Conservation (phyloP, 2,113 vertebrate species). For the Scophthalmus maximus region DNA sequence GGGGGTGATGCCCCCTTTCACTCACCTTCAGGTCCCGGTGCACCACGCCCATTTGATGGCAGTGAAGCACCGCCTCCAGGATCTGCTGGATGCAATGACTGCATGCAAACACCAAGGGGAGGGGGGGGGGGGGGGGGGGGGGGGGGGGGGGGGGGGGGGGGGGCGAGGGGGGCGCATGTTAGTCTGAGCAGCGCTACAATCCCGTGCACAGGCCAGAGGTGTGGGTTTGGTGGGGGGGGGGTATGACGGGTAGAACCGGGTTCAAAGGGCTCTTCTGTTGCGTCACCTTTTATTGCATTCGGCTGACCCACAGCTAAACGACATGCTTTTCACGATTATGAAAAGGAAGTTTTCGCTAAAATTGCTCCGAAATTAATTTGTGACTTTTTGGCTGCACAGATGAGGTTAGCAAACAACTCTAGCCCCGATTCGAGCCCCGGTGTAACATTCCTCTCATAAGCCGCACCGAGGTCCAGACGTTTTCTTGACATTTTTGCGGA, state of each 20-base stretch:
- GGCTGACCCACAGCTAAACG: slow-evolving; percentile 10
- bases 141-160: slow-evolving; percentile 64
- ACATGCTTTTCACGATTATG: too few species aligned
- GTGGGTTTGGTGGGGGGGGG: neutral
- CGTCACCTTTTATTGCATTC: neutral
- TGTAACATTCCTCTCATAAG: too few species aligned
- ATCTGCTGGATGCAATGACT: slow-evolving; percentile 99
- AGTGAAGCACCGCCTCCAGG: slow-evolving; percentile 96
- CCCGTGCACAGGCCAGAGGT: slow-evolving; percentile 78
- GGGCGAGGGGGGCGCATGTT: slow-evolving; percentile 77
- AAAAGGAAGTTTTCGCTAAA: neutral
- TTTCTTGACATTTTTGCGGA: too few species aligned
- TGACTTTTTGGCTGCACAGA: too few species aligned
- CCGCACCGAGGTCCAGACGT: too few species aligned
- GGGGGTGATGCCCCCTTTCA: slow-evolving; percentile 68
- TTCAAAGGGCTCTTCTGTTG: slow-evolving; percentile 52
- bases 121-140: too few species aligned
- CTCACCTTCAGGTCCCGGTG: slow-evolving; percentile 99
- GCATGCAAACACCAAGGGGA: slow-evolving; percentile 87
- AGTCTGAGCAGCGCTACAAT: slow-evolving; percentile 83
- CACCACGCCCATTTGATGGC: slow-evolving; percentile 98
- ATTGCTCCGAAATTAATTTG: neutral
- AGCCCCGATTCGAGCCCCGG: too few species aligned
- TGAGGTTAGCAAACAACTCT: too few species aligned
- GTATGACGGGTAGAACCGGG: slow-evolving; percentile 21